These are phyloP conservation scores for Chlamydotis undulata DNA, from an alignment of 2,113 vertebrate genomes.

Conservation along the genomic window DNA sequence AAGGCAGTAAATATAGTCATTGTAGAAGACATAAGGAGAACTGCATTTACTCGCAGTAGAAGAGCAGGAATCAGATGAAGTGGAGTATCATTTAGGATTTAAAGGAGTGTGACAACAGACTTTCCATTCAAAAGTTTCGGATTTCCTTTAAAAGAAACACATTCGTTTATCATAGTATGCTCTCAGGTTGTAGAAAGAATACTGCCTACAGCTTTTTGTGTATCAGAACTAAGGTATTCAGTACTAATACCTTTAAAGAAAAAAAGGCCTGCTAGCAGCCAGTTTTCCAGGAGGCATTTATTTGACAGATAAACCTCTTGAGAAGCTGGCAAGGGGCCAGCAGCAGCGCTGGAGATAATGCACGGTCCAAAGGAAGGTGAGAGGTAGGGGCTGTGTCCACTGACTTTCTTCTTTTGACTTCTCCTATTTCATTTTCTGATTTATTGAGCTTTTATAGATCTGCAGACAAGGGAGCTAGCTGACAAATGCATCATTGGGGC, in stretches of 20 bases:
- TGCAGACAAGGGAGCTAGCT: background rate
- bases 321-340: background rate
- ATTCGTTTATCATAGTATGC: background rate
- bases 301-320: background rate
- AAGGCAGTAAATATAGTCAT: background rate
- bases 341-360: background rate
- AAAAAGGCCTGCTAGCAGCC: background rate
- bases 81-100: background rate
- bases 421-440: background rate
- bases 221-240: background rate
- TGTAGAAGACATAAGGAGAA: background rate
- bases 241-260: background rate
- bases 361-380: background rate
- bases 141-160: background rate
- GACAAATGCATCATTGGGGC: background rate
- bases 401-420: background rate
- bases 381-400: background rate
- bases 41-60: background rate
- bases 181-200: background rate
- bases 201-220: background rate
- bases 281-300: background rate
- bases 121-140: background rate
- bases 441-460: background rate
- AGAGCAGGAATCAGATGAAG: background rate
- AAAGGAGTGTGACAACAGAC: background rate